Evolutionary conservation across 2,888 invertebrate species (phyloP).

Genomic region (Drosophila dives): DNA sequence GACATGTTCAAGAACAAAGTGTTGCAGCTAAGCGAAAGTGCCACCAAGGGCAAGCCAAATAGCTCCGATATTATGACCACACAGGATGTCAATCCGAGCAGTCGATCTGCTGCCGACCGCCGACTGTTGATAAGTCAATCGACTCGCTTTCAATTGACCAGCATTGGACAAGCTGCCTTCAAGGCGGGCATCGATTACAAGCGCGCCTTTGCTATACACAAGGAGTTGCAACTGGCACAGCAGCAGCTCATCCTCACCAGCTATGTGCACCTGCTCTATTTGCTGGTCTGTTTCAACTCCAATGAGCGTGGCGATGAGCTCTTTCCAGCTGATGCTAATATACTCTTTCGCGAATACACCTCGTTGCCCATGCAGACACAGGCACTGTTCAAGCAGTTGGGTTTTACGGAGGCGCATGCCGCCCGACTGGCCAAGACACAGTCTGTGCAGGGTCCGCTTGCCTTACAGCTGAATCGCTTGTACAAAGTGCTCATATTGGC

Average conservation of each 20-base stretch:
- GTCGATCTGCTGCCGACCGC: conserved; percentile 50
- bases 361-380: conserved; percentile 88
- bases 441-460: conserved; percentile 86
- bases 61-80: conserved; percentile 78
- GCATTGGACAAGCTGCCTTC: conserved; percentile 92
- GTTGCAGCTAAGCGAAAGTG: conserved; percentile 65
- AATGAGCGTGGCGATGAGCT: conserved; percentile 87
- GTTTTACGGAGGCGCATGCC: conserved; percentile 91
- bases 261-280: conserved; percentile 93
- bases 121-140: conserved; percentile 83
- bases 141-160: conserved; percentile 87
- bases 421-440: conserved; percentile 89
- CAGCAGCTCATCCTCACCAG: conserved; percentile 91
- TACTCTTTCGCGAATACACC: conserved; percentile 86
- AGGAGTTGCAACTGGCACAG: conserved; percentile 90
- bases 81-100: conserved; percentile 73
- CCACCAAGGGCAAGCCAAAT: conserved; percentile 46
- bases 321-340: conserved; percentile 86
- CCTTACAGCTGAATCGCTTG: conserved; percentile 88
- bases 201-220: conserved; percentile 89
- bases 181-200: conserved; percentile 93
- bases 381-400: conserved; percentile 90
- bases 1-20: conserved; percentile 84
- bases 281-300: conserved; percentile 86
- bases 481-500: conserved; percentile 94